phyloP scores from a whole-genome alignment of 2,888 invertebrate genomes.

The Chaetoderma sp. region DNA sequence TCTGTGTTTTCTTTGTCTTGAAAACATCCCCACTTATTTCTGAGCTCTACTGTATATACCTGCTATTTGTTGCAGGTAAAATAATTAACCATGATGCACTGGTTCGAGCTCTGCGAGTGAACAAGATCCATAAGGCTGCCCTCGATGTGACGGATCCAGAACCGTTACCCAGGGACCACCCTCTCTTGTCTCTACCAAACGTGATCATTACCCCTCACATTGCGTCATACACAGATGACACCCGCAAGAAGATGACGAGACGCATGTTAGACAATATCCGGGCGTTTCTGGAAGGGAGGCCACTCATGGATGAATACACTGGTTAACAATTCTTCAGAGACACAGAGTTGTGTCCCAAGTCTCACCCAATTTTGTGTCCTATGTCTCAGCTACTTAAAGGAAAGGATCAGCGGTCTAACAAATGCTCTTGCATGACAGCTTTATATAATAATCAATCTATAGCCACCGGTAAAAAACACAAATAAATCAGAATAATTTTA shows the following conservation, averaged over 20 bases:
- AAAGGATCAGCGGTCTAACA: too few species aligned
- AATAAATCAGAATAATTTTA: too few species aligned
- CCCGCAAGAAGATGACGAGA: slow-evolving; percentile 19
- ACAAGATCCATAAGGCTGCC: slow-evolving; percentile 36
- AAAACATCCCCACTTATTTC: too few species aligned
- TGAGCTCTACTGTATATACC: too few species aligned
- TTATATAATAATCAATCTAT: too few species aligned
- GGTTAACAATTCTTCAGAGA: too few species aligned
- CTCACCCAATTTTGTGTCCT: too few species aligned
- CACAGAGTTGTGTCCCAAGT: too few species aligned
- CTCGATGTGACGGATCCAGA: slow-evolving; percentile 46
- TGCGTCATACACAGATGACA: slow-evolving; percentile 27
- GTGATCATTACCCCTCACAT: slow-evolving; percentile 40
- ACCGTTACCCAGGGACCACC: slow-evolving; percentile 37
- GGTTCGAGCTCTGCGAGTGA: slow-evolving; percentile 29
- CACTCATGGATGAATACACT: slow-evolving; percentile 12
- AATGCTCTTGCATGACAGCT: too few species aligned
- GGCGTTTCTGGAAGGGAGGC: slow-evolving; percentile 17
- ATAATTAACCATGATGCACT: slow-evolving; percentile 41
- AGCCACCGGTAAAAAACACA: too few species aligned
- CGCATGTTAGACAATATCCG: slow-evolving; percentile 19
- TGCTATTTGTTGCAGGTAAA: slow-evolving; percentile 22
- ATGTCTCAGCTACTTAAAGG: too few species aligned
- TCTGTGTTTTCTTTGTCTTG: background rate
- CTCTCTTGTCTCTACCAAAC: slow-evolving; percentile 31